These are phyloP conservation scores for Himalopsyche phryganea DNA, from an alignment of 1,140 invertebrate species.

Conservation along the genomic window DNA sequence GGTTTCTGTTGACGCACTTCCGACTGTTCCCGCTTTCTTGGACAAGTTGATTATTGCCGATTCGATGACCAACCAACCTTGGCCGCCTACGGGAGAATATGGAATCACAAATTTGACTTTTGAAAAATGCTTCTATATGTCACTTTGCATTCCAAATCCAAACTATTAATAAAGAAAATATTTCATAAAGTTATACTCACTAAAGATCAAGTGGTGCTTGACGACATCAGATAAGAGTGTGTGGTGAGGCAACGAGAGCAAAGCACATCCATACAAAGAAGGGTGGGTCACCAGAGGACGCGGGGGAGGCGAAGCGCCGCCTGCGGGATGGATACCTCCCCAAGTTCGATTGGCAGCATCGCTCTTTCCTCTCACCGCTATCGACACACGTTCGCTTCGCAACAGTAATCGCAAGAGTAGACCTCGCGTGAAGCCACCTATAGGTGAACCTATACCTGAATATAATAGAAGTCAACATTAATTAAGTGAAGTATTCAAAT, in stretches of 20 bases:
- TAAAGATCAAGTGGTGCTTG: slow-evolving; percentile 49
- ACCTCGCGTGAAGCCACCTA: slow-evolving; percentile 83
- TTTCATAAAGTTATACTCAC: slow-evolving; percentile 35
- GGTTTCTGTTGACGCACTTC: not conserved
- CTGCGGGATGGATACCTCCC: slow-evolving; percentile 40
- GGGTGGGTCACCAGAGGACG: slow-evolving; percentile 37
- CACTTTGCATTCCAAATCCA: not conserved
- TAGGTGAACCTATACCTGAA: slow-evolving; percentile 43
- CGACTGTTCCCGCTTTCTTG: not conserved
- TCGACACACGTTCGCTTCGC: slow-evolving; percentile 78
- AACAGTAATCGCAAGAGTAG: slow-evolving; percentile 80
- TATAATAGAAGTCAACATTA: slow-evolving; percentile 1
- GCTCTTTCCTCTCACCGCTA: slow-evolving; percentile 61
- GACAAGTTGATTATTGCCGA: not conserved
- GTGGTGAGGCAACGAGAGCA: slow-evolving; percentile 70
- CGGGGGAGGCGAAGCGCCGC: slow-evolving; percentile 43
- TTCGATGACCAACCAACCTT: slow-evolving; percentile 10
- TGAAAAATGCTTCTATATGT: not conserved
- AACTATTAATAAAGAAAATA: too few species aligned
- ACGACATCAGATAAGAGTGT: slow-evolving; percentile 59
- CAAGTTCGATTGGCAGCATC: slow-evolving; percentile 38
- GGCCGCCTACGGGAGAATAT: slow-evolving; percentile 12
- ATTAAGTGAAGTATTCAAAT: not conserved
- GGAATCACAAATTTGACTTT: not conserved
- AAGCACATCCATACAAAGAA: slow-evolving; percentile 53